These are phyloP conservation scores for Diadromus collaris DNA, from an alignment of 2,888 invertebrate genomes.

Conservation along the genomic window DNA sequence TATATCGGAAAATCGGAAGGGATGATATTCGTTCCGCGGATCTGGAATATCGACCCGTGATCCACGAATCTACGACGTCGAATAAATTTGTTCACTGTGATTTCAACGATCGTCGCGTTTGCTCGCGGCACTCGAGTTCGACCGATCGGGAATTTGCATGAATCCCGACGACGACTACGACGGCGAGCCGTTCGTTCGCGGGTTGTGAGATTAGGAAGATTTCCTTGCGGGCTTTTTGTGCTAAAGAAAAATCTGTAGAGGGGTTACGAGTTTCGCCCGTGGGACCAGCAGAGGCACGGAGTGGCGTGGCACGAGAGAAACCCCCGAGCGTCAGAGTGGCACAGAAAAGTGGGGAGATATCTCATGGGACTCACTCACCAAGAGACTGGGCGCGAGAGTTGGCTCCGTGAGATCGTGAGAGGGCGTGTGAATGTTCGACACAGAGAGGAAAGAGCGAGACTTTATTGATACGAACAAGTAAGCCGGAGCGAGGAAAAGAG, in stretches of 20 bases:
- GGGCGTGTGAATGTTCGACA: conserved; percentile 65
- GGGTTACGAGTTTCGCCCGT: conserved; percentile 5
- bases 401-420: conserved; percentile 63
- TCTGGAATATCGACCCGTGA: not conserved
- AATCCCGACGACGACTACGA: not conserved
- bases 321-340: conserved; percentile 1
- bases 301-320: not conserved
- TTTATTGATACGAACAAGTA: conserved; percentile 34
- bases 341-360: conserved; percentile 23
- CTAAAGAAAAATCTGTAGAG: not conserved
- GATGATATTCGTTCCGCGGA: conserved; percentile 8
- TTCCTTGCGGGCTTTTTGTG: conserved; percentile 10
- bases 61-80: not conserved
- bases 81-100: conserved; percentile 6
- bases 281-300: conserved; percentile 2
- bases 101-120: not conserved
- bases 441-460: conserved; percentile 47
- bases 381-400: conserved; percentile 37
- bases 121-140: conserved; percentile 1
- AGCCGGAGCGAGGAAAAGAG: conserved; percentile 41
- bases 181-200: not conserved
- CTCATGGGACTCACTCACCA: conserved; percentile 45
- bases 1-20: not conserved
- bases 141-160: conserved; percentile 9
- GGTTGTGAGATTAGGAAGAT: conserved; percentile 10